Conservation (phyloP, 2,797 vertebrate genomes). For the Phoeniculus purpureus region DNA sequence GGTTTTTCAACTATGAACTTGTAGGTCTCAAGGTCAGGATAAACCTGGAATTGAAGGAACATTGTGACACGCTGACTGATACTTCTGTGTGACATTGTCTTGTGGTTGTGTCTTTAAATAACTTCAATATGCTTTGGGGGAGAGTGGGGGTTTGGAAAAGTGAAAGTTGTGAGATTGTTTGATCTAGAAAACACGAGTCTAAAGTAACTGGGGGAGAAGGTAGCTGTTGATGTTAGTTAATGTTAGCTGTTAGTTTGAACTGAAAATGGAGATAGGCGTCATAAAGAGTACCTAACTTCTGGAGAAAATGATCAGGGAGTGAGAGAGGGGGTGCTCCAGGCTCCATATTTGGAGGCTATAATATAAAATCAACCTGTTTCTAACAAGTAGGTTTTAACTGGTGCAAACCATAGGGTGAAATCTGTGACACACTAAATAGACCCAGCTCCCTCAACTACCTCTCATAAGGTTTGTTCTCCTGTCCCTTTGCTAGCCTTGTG, state of each 20-base stretch:
- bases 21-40: conserved; percentile 46
- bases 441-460: too few species aligned
- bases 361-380: background rate
- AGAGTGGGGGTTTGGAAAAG: background rate
- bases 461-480: too few species aligned
- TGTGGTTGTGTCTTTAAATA: background rate
- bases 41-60: conserved; percentile 19
- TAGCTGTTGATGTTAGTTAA: background rate
- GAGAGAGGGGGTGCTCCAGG: background rate
- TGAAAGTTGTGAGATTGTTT: background rate
- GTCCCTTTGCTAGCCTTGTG: too few species aligned
- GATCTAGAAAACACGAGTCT: background rate
- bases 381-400: background rate
- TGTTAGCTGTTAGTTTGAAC: background rate
- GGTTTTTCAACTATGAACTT: conserved; percentile 43
- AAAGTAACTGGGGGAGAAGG: background rate
- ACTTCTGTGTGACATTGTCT: background rate
- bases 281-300: background rate
- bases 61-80: background rate
- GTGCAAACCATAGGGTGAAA: background rate
- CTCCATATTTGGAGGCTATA: background rate
- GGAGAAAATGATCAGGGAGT: background rate
- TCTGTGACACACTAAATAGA: background rate
- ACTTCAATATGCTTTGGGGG: background rate
- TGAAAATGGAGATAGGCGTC: background rate